Base-by-base conservation (phyloP, 2,797 vertebrate genomes). In the Gallinago nigripennis region DNA sequence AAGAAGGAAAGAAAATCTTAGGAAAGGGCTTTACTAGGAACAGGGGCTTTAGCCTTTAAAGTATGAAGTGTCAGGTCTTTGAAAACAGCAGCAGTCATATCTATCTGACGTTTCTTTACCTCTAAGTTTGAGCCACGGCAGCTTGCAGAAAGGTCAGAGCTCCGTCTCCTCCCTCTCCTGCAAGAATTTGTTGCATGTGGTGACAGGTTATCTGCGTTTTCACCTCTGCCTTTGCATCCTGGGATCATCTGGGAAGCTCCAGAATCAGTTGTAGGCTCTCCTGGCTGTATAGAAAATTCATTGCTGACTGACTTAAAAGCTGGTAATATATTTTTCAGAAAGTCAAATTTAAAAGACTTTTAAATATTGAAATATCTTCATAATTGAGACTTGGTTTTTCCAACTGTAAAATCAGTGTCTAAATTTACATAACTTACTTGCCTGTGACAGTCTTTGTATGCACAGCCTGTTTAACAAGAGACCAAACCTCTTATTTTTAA, bases 141-240 rank as follows among this genome's bases (percentile, higher is more conserved):
- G 48, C 63, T 58, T 51, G 73, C 9, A 8, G 80, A 17, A 61
- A 45, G 69, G n/a, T 90, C 53, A 63, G 15, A 45, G 8, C 31
- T 80, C 63, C 8, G 1, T 80, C 78, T 86, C 27, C 35, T 71
- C 11, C 35, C 8, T 5, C 28, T 91, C 28, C 51, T 77, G 56
- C 28, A 43, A 10, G 39, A 20, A 56, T 78, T 84, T 90, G 8
- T 85, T 80, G 31, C 23, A 0, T n/a, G 33, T 75, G 41, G 61
- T 89, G 45, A 31, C 45, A 79, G 72, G 13, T 16, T 46, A 0
- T 28, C 17, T 76, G 2, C 0, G 0, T 54, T 68, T 53, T 33
- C 27, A 37, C 11, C 23, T 80, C 54, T 72, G 13, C 21, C 11
- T 57, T 53, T 45, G 11, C 20, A 30, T 46, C 25, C 43, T 82